Evolutionary conservation across 2,797 vertebrate species (phyloP).

Genomic region (Myotis findleyi): DNA sequence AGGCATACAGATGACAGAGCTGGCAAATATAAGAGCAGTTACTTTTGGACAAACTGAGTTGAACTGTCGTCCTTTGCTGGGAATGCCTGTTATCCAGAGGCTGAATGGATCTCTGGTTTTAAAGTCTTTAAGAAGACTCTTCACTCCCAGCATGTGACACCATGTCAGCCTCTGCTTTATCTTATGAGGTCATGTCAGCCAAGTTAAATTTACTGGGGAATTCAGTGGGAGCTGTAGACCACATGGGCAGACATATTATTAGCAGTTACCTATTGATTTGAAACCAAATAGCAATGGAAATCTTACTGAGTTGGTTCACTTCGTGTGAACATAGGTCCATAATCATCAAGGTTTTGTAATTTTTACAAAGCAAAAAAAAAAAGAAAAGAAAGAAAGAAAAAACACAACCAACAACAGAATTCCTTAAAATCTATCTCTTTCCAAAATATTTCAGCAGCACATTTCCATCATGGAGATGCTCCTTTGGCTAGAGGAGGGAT

Average conservation of each 20-base stretch:
- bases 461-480: neutral
- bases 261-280: constrained; percentile 68
- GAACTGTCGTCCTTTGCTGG: constrained; percentile 73
- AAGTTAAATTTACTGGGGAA: constrained; percentile 76
- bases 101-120: constrained; percentile 69
- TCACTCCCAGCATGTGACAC: constrained; percentile 66
- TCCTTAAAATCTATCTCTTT: neutral
- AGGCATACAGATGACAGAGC: constrained; percentile 76
- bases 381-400: neutral
- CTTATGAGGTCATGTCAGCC: constrained; percentile 63
- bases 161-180: constrained; percentile 80
- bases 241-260: constrained; percentile 27
- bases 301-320: neutral
- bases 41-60: constrained; percentile 76
- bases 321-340: neutral
- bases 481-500: neutral
- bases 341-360: neutral
- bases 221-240: constrained; percentile 61
- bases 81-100: constrained; percentile 68
- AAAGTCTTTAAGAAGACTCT: constrained; percentile 71
- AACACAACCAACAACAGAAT: neutral
- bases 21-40: constrained; percentile 85
- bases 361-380: neutral
- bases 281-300: constrained; percentile 53
- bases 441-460: neutral